These are phyloP conservation scores for Pampusana beccarii DNA, from an alignment of 2,113 vertebrate genomes.

Conservation along the genomic window DNA sequence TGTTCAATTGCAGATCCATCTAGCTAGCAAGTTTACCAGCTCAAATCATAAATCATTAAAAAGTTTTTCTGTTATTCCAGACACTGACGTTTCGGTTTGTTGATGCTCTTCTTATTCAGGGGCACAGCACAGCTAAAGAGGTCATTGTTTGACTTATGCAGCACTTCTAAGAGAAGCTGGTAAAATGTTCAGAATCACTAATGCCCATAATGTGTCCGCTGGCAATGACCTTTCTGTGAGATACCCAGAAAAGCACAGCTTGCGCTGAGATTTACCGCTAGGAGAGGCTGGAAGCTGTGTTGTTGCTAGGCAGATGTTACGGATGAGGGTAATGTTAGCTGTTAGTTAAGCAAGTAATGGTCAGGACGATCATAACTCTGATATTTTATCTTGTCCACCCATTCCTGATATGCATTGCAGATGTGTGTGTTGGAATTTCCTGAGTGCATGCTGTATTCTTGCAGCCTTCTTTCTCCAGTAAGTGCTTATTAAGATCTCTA, in stretches of 20 bases:
- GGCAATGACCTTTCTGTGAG: neutral
- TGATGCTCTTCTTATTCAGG: neutral
- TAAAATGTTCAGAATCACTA: constrained; percentile 31
- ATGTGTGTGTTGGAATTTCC: neutral
- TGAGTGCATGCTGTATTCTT: neutral
- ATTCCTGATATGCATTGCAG: neutral
- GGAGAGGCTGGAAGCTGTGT: neutral
- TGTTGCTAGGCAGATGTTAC: neutral
- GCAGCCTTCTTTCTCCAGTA: neutral
- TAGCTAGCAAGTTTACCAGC: constrained; percentile 28
- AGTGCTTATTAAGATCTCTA: neutral
- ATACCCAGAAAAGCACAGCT: neutral
- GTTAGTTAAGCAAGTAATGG: neutral
- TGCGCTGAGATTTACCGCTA: neutral
- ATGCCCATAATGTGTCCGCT: neutral
- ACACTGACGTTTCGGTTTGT: constrained; percentile 33
- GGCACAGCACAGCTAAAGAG: constrained; percentile 8
- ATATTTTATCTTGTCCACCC: neutral
- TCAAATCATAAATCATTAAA: constrained; percentile 31
- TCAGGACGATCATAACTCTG: neutral
- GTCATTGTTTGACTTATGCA: constrained; percentile 49
- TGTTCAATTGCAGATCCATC: constrained; percentile 30
- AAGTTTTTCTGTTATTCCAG: constrained; percentile 26
- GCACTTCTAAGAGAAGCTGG: constrained; percentile 26
- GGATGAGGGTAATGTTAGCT: neutral